Base-by-base conservation (phyloP, 2,113 vertebrate species). In the Coptodon bakossiorum region DNA sequence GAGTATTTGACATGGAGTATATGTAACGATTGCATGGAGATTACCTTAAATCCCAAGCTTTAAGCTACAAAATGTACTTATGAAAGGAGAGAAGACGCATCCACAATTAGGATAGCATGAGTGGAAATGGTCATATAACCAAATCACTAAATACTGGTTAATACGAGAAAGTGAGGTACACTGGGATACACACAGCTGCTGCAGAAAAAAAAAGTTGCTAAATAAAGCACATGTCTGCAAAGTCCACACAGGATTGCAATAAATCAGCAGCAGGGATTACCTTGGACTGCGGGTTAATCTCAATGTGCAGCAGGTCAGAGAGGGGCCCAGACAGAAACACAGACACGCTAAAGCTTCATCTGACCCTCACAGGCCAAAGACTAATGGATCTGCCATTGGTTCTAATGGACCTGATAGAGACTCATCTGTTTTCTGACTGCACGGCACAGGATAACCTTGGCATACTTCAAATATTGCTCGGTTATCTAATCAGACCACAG, bases 221-320 rank as follows among this genome's bases (percentile, higher is more conserved):
- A 87, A 85, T 84, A 63, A 88, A 86, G 53, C 87, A 31, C 81
- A 59, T 13, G 87, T 87, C 63, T 53, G 78, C 53, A 80, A 57
- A 83, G 82, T 89, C 87, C 29, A 34, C 83, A 57, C 6, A 50
- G 89, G 87, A 93, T 88, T 93, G 89, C 57, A 81, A 84, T 83
- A 89, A 94, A 92, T 87, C 87, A 92, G 86, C 43, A 89, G 83
- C 90, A 53, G 80, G 92, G 93, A 95, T 96, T 95, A 95, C 85
- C 16, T 73, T 22, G 56, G 82, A 89, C 87, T 80, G 86, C 17
- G 85, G 92, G 87, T 94, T 94, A 94, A 96, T 94, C 93, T 86
- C 89, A 82, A 66, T 53, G 13, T 82, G 85, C 31, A 68, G 79
- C 84, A 83, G 90, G 63, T 88, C 83, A 81, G 82, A 12, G 24